Base-by-base conservation (phyloP, 2,797 vertebrate species). In the Cheirogaleus major region DNA sequence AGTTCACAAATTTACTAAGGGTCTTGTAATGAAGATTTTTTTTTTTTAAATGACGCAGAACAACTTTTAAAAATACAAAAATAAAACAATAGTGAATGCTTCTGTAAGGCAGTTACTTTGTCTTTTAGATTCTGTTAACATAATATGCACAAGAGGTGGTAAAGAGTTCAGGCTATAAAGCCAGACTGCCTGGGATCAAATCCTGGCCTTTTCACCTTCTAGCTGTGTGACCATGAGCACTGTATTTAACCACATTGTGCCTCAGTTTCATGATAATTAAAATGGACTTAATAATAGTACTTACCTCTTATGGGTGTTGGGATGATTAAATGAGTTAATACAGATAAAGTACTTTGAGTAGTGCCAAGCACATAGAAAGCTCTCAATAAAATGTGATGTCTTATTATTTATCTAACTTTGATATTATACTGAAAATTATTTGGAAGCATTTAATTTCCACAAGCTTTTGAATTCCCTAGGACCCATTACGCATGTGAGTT, bases 401-500 rank as follows among this genome's bases (percentile, higher is more conserved):
- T 93, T 93, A 83, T 67, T 93, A 41, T 89, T 94, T 87, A 70
- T 65, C 59, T 89, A 27, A 70, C 41, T 93, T 96, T 96, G 86
- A 87, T 91, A 89, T 65, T 96, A 69, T 23, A 45, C 30, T 87
- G 61, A 86, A 96, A 96, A 95, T 93, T 96, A 80, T 95, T 96
- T 96, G 93, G 81, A 93, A 95, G 11, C 25, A 70, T 94, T 97
- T 97, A 78, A 95, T 97, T 96, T 95, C 65, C 84, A 83, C 65
- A 95, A 83, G 67, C 85, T 85, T 96, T 94, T 93, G 75, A 87
- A 91, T 84, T 94, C 80, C 59, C 17, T 50, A 72, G 76, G 72
- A 89, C 30, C 30, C 81, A 45, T 81, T 94, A 69, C 57, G 69
- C 93, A 86, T 89, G 69, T 69, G 69, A 89, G 43, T 38, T 95